Conservation (phyloP, 2,888 invertebrate species). For the Oxystoma pomonae region DNA sequence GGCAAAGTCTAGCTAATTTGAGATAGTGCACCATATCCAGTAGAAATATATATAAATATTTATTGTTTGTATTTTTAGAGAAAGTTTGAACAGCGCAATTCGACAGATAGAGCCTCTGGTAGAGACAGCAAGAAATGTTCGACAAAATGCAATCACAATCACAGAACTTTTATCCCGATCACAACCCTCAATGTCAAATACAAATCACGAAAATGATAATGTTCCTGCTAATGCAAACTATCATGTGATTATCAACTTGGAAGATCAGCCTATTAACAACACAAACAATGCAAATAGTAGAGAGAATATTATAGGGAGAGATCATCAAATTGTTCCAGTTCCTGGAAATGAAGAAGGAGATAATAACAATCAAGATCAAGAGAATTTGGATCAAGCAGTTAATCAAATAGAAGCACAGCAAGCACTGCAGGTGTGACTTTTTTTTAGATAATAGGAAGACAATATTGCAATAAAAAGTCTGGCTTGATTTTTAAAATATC, state of each 20-base stretch:
- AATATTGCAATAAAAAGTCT: too few species aligned
- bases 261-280: constrained; percentile 13
- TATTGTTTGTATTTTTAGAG: background rate
- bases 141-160: constrained; percentile 30
- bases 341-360: constrained; percentile 4
- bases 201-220: background rate
- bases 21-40: too few species aligned
- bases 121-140: constrained; percentile 54
- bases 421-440: constrained; percentile 22
- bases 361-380: constrained; percentile 10
- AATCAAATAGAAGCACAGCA: constrained; percentile 22
- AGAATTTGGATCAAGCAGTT: constrained; percentile 13
- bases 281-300: background rate
- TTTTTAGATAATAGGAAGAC: too few species aligned
- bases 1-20: too few species aligned
- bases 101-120: constrained; percentile 65
- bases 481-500: too few species aligned
- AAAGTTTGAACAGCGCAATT: constrained; percentile 45
- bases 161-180: constrained; percentile 17
- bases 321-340: constrained; percentile 10
- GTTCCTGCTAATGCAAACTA: background rate
- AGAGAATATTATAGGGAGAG: background rate
- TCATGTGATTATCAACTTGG: constrained; percentile 23
- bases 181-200: constrained; percentile 10
- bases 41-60: too few species aligned